Base-by-base conservation (phyloP, 2,888 invertebrate genomes). In the Chrysolina oricalcia region DNA sequence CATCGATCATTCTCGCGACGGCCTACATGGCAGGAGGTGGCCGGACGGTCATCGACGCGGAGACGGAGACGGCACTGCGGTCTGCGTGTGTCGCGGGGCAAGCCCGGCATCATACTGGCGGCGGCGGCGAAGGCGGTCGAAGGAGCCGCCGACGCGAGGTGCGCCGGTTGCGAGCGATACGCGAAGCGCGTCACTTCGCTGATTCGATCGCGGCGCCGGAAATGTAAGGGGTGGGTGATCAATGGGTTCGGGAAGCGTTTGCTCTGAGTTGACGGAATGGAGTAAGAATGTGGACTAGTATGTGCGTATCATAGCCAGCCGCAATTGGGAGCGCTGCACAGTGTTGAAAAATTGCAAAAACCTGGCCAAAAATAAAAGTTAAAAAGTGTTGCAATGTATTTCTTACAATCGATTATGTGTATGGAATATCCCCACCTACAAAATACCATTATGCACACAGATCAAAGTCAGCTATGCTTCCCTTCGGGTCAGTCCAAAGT, bases 71-170 rank as follows among this genome's bases (percentile, higher is more conserved):
- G 76, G 23, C 59, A 56, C 53, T 35, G 68, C 50, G 71, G 69
- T 71, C 74, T 59, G 65, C 65, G 67, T 71, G 77, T 69, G 80
- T 84, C 84, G 82, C 86, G 85, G 86, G 83, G 82, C 82, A 83
- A 83, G 84, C 87, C 87, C 86, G 86, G 86, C 86, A 83, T 83
- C 84, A 83, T 84, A 87, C 87, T 87, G 86, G 84, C 83, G 80
- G 19, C 76, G 76, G 71, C 76, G 74, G 62, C 46, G 71, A 73
- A 41, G 19, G 40, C 66, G 66, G 41, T 23, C 19, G 72, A 48
- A 72, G 66, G 69, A 65, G 65, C 65, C 23, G 43, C 46, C 46
- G 65, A 19, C 23, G 65, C 8, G 65, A 65, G 65, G 46, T 41
- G 68, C 19, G 40, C 48, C 66, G 68, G 68, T 1, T 19, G 15